Evolutionary conservation across 2,888 invertebrate genomes (phyloP).

Genomic region (Rhorus exstirpatorius): DNA sequence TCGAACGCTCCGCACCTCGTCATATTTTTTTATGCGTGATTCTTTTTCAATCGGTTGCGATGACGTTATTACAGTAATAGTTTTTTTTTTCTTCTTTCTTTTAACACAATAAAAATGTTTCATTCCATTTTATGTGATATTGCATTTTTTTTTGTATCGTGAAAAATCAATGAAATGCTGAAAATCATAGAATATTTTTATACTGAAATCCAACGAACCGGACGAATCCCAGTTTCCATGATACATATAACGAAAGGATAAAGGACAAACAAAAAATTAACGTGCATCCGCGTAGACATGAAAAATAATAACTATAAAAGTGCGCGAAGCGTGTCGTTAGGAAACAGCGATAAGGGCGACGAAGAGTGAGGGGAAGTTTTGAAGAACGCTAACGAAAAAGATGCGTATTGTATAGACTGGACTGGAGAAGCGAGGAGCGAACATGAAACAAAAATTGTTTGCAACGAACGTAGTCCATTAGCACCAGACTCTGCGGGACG

Average conservation of each 20-base stretch:
- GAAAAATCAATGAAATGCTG: neutral
- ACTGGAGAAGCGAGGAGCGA: conserved; percentile 44
- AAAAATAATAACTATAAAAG: conserved; percentile 65
- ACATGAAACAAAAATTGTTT: conserved; percentile 68
- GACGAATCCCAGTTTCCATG: neutral
- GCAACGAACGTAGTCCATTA: conserved; percentile 63
- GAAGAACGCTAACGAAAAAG: conserved; percentile 52
- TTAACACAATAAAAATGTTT: neutral
- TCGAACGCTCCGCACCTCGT: conserved; percentile 42
- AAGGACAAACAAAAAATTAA: conserved; percentile 49
- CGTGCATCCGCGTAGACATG: conserved; percentile 40
- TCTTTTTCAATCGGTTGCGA: conserved; percentile 25
- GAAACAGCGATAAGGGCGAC: conserved; percentile 27
- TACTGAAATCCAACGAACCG: no score
- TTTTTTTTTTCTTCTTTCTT: neutral
- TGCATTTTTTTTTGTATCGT: no score
- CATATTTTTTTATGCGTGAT: conserved; percentile 45
- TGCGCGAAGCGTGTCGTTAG: conserved; percentile 16
- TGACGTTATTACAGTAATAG: no score
- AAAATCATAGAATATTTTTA: conserved; percentile 10
- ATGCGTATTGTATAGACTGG: conserved; percentile 53
- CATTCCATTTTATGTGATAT: neutral
- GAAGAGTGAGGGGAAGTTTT: neutral
- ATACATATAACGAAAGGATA: neutral
- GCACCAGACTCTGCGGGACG: conserved; percentile 55